These are phyloP conservation scores for Drosophila subobscura DNA, from an alignment of 1,140 invertebrate genomes.

Conservation along the genomic window DNA sequence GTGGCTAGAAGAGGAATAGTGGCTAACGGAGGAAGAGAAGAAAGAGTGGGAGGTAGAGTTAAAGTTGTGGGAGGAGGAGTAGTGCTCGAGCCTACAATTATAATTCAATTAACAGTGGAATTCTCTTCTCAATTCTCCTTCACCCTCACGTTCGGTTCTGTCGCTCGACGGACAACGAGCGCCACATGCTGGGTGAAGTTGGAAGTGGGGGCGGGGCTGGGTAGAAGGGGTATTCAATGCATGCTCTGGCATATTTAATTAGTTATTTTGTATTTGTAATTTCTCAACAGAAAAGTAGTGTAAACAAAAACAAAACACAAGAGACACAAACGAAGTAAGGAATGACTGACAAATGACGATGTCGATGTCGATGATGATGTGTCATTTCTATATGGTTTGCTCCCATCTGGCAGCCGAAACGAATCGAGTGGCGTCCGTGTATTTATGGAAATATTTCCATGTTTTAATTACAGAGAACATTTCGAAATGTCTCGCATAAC, in stretches of 20 bases:
- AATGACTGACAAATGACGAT: constrained; percentile 22
- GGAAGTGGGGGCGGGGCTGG: not conserved
- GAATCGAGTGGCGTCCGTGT: constrained; percentile 32
- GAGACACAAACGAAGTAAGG: constrained; percentile 7
- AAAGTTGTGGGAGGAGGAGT: too few species aligned
- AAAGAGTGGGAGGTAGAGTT: not conserved
- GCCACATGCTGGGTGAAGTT: constrained; percentile 52
- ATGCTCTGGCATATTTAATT: constrained; percentile 74
- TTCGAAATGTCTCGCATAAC: constrained; percentile 54
- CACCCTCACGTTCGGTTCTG: too few species aligned
- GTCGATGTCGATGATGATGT: constrained; percentile 33
- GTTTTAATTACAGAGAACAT: constrained; percentile 72
- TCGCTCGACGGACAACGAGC: constrained; percentile 13
- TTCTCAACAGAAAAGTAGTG: constrained; percentile 39
- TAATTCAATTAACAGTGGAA: constrained; percentile 79
- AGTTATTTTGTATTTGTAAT: constrained; percentile 57
- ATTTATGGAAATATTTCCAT: constrained; percentile 75
- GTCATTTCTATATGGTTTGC: constrained; percentile 32
- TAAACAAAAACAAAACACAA: constrained; percentile 47
- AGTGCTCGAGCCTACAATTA: constrained; percentile 58
- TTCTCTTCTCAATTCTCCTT: constrained; percentile 9
- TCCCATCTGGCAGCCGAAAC: constrained; percentile 17
- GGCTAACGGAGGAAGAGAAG: not conserved
- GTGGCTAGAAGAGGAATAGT: not conserved
- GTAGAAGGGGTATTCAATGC: constrained; percentile 28